Evolutionary conservation across 2,888 invertebrate species (phyloP), one percentile per base, ranked within the genome.

Genomic region (Lycia hirtaria): DNA sequence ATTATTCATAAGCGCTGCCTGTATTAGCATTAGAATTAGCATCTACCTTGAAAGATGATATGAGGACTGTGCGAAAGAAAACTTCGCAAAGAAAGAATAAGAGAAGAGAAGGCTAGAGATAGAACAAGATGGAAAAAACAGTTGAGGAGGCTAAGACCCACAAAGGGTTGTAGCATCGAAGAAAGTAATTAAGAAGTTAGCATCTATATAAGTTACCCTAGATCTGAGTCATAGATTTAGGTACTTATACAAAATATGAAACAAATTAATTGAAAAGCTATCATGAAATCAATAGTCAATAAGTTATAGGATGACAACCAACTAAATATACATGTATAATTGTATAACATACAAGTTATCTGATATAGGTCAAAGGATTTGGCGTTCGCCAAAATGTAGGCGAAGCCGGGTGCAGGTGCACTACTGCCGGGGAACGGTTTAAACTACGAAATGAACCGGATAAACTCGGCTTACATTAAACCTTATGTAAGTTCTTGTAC

Each of bases 311-410:
- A 73, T 73, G 71, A 76, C 72, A 71, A 58, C 59, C 35, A 57
- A 49, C 48, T 41, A 53, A 65, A 72, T 68, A 67, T 24, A 38
- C 38, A 56, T n/a, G n/a, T n/a, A n/a, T n/a, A n/a, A n/a, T n/a
- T n/a, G n/a, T n/a, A n/a, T 33, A 52, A 54, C 64, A 53, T 44
- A 47, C 59, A 71, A 76, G 75, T 68, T 77, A 75, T 49, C 22
- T 51, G 43, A 77, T 73, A 51, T 77, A 63, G 78, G 78, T 76
- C 77, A 71, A 68, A 71, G 69, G 71, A 77, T 65, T 73, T 73
- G 67, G 68, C 68, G 65, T 49, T 55, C 51, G 64, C 64, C 72
- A 70, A 75, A 69, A 64, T 44, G 61, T 56, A 55, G 38, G 55
- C 51, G 51, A 56, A 17, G 58, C 52, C 55, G 40, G 62, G 57